Evolutionary conservation across 2,797 vertebrate genomes (phyloP), one percentile per base, ranked within the genome.

Genomic region (Notolabrus celidotus): DNA sequence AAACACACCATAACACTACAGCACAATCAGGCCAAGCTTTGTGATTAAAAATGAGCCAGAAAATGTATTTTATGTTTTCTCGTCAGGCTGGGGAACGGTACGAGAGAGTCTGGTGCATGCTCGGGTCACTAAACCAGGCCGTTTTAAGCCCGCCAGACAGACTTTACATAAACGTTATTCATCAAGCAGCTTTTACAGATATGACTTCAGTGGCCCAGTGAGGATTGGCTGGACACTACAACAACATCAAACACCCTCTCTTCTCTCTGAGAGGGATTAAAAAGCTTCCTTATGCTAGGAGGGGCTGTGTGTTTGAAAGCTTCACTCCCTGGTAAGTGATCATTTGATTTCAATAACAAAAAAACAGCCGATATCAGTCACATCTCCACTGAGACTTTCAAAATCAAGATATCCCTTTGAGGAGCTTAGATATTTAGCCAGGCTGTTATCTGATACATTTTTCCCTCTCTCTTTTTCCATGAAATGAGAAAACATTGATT

Each of bases 171-270:
- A 83, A 77, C 27, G 34, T 59, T 77, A 78, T 75, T 85, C 62
- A 83, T 85, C 75, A 66, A 63, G 46, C 77, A 42, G 64, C 64
- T 84, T 84, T 86, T 73, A 77, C 67, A 67, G 64, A 86, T 74
- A 69, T 56, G 80, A 82, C 73, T 86, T 79, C 69, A 69, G 67
- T 66, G 71, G 70, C 49, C 58, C 52, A 38, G 42, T 23, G 66
- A 74, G 76, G 50, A 79, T 57, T 80, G 66, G 31, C 74, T 66
- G 72, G 67, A 86, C 85, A 71, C 51, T 71, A 58, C 67, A 55
- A 66, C 60, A 56, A 80, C 86, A 81, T 85, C 74, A 79, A 79
- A 76, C 47, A 61, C 69, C 42, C 50, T 55, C 73, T 74, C 22
- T 36, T 67, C 62, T 68, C 27, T 0, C 56, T 52, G 51, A 58